A percentile compares a stretch with the other conserved stretches of the same genome.
Conservation (phyloP, 1,140 invertebrate species). For the Heliconius nattereri region DNA sequence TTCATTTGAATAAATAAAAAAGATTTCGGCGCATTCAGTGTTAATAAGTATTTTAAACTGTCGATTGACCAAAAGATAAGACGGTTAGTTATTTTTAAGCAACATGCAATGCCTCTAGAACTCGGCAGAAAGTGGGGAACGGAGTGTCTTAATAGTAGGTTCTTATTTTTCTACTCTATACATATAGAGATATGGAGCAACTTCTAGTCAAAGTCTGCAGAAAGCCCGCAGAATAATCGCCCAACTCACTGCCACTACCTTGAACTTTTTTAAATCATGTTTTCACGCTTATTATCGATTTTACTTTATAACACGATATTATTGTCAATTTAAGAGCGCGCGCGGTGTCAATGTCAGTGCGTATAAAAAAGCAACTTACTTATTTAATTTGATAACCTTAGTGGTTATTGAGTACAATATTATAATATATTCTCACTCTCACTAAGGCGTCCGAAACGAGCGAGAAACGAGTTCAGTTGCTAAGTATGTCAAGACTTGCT, state of each 20-base stretch:
- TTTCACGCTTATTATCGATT: constrained; percentile 21
- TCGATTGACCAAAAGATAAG: background rate
- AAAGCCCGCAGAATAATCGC: background rate
- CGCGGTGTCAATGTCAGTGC: background rate
- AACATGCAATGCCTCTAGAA: too few relatives aligned
- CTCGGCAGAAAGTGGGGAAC: too few relatives aligned
- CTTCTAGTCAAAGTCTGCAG: background rate
- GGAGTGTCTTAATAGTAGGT: too few relatives aligned
- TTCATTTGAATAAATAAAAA: background rate
- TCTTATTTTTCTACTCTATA: too few relatives aligned
- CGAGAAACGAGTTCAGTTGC: background rate
- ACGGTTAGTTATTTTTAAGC: background rate
- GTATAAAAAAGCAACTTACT: too few relatives aligned
- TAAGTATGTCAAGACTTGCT: background rate
- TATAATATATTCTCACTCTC: background rate
- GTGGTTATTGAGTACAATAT: background rate
- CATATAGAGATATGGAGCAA: too few relatives aligned
- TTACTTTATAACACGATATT: constrained; percentile 22
- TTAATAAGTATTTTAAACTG: background rate
- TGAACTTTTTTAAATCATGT: constrained; percentile 15
- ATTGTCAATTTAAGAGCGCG: constrained; percentile 22
- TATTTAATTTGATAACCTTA: background rate
- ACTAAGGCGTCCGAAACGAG: background rate
- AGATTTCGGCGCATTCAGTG: background rate
- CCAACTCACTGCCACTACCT: background rate